phyloP scores from a whole-genome alignment of 2,113 vertebrate genomes.

The Hypocryptadius cinnamomeus region DNA sequence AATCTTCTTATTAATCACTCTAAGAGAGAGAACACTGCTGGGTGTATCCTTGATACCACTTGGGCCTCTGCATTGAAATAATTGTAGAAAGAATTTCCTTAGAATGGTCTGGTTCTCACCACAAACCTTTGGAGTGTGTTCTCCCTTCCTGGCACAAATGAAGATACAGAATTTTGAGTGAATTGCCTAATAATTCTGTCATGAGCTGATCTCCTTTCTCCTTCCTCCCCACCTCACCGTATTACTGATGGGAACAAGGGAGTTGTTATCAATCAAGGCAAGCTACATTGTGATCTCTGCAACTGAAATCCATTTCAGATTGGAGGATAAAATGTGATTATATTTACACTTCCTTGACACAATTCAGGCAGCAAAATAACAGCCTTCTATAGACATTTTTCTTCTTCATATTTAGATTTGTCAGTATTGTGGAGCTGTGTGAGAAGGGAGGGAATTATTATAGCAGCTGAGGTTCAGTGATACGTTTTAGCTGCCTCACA shows the following conservation, averaged over 20 bases:
- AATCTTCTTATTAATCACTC: not conserved
- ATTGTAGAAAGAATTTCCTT: not conserved
- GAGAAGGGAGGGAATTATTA: conserved; percentile 38
- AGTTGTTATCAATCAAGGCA: conserved; percentile 73
- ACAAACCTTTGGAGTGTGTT: not conserved
- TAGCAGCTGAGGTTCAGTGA: conserved; percentile 46
- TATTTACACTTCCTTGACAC: conserved; percentile 76
- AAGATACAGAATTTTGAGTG: conserved; percentile 14
- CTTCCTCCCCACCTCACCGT: conserved; percentile 25
- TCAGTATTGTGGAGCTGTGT: conserved; percentile 49
- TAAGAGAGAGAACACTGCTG: accelerated
- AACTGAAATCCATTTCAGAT: conserved; percentile 73
- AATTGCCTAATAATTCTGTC: conserved; percentile 58
- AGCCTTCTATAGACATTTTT: conserved; percentile 68
- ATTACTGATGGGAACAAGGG: conserved; percentile 66
- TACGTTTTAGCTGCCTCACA: conserved; percentile 33
- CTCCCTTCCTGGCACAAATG: not conserved
- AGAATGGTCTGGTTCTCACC: not conserved
- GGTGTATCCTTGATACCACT: not conserved
- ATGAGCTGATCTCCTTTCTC: conserved; percentile 13
- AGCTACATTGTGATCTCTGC: conserved; percentile 67
- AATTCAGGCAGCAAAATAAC: conserved; percentile 73
- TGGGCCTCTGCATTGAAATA: not conserved
- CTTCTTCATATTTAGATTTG: conserved; percentile 75
- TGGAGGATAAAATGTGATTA: conserved; percentile 74